Conservation (phyloP, 2,888 invertebrate species). For the Carabus problematicus region DNA sequence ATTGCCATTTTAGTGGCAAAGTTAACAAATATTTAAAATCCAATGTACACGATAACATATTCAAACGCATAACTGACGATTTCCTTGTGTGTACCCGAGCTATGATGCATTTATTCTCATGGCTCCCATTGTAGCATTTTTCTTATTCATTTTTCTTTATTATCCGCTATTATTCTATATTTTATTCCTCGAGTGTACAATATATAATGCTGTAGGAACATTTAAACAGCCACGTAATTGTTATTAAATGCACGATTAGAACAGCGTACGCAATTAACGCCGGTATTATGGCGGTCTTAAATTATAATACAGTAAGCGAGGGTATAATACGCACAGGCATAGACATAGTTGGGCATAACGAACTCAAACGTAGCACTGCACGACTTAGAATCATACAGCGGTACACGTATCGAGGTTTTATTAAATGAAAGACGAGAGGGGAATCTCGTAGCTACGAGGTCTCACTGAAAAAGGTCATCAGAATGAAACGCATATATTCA, state of each 20-base stretch:
- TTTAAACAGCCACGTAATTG: slow-evolving; percentile 27
- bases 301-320: slow-evolving; percentile 20
- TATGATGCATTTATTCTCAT: not conserved
- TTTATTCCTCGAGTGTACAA: slow-evolving; percentile 14
- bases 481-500: too few species aligned
- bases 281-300: slow-evolving; percentile 32
- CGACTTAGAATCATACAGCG: not conserved
- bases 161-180: slow-evolving; percentile 5
- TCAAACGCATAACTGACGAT: not conserved
- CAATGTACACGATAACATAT: too few species aligned
- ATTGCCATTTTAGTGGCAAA: too few species aligned
- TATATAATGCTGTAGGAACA: slow-evolving; percentile 13
- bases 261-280: slow-evolving; percentile 29
- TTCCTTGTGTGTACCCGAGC: not conserved
- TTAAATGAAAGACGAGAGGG: too few species aligned
- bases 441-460: too few species aligned
- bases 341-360: not conserved
- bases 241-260: slow-evolving; percentile 33
- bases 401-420: not conserved
- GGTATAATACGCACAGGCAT: slow-evolving; percentile 10
- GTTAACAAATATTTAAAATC: too few species aligned
- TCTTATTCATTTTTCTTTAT: slow-evolving; percentile 11
- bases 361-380: slow-evolving; percentile 2
- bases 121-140: too few species aligned
- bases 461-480: too few species aligned